Conservation (phyloP, 2,797 vertebrate genomes). For the Helicolenus hilgendorfi region DNA sequence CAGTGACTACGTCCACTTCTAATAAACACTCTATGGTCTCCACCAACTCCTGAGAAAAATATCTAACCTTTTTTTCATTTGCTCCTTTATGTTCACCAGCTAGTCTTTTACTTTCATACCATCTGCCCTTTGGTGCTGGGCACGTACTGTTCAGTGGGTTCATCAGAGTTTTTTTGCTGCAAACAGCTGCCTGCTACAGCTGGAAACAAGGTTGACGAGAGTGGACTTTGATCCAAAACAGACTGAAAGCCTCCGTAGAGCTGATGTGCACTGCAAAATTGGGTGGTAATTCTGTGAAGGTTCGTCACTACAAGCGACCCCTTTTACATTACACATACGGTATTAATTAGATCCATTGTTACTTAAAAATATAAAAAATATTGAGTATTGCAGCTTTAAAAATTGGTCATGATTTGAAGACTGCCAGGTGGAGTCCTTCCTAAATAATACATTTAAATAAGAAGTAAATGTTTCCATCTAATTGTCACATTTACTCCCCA, state of each 20-base stretch:
- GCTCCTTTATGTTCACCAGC: background rate
- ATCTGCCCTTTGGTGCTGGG: background rate
- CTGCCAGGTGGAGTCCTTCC: background rate
- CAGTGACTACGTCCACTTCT: background rate
- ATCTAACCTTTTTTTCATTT: background rate
- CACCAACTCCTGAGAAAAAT: background rate
- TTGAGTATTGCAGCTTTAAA: background rate
- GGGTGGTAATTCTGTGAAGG: background rate
- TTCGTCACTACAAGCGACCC: background rate
- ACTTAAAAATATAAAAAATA: background rate
- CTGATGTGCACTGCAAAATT: background rate
- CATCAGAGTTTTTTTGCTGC: background rate
- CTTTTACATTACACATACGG: background rate
- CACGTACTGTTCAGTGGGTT: background rate
- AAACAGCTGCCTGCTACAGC: slow-evolving; percentile 6
- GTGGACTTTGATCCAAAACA: background rate
- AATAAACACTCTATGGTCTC: background rate
- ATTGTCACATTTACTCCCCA: background rate
- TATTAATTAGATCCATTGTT: background rate
- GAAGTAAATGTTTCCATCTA: background rate
- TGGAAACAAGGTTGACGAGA: background rate
- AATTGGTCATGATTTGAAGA: background rate
- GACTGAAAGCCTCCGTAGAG: background rate
- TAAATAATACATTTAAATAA: background rate
- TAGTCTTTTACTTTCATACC: background rate